Evolutionary conservation across 1,140 invertebrate species (phyloP).

Genomic region (Cheumatopsyche charites): DNA sequence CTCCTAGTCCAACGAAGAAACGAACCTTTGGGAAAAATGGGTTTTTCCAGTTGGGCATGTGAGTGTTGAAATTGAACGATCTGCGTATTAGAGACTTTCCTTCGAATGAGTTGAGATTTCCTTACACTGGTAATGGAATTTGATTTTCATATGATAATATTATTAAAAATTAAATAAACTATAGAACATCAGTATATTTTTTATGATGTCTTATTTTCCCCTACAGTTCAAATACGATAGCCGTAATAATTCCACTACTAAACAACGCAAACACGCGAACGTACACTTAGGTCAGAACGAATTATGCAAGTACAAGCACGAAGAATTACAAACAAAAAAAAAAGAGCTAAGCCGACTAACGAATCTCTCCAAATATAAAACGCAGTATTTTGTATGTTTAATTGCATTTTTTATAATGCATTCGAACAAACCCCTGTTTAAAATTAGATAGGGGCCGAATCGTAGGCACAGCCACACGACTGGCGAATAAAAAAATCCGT

Average conservation of each 20-base stretch:
- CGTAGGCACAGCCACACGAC: neutral
- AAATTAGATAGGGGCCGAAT: neutral
- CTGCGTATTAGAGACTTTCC: too few relatives aligned
- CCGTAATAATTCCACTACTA: conserved; percentile 13
- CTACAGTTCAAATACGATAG: neutral
- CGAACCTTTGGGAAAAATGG: too few relatives aligned
- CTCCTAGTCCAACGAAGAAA: neutral
- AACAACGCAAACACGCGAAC: conserved; percentile 7
- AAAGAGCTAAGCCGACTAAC: neutral
- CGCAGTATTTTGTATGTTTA: conserved; percentile 16
- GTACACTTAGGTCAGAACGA: conserved; percentile 10
- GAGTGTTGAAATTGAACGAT: too few relatives aligned
- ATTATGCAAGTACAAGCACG: conserved; percentile 4
- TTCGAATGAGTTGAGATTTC: too few relatives aligned
- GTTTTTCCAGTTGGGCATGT: too few relatives aligned
- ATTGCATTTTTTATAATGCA: conserved; percentile 17
- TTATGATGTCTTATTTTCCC: conserved; percentile 1
- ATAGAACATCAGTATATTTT: neutral
- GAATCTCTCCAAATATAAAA: conserved; percentile 4
- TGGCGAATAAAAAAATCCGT: conserved; percentile 13
- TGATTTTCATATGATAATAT: too few relatives aligned
- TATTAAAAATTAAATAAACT: too few relatives aligned
- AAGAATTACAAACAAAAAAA: neutral
- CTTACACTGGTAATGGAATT: too few relatives aligned
- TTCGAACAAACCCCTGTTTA: neutral